Base-by-base conservation (phyloP, 2,113 vertebrate species). In the Coreoperca whiteheadi region DNA sequence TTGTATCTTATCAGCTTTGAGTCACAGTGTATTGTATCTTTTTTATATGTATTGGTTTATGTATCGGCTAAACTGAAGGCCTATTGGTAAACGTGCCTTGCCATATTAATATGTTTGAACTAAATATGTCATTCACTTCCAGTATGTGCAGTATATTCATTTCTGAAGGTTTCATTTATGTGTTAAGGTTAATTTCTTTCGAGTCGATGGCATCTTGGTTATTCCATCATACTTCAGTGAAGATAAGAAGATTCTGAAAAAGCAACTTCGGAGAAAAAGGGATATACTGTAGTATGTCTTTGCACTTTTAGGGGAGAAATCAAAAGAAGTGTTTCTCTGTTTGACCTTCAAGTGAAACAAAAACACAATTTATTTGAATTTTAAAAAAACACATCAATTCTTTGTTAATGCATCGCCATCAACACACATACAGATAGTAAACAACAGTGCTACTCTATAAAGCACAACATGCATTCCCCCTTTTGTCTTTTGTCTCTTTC, bases 401-500 rank as follows among this genome's bases (percentile, higher is more conserved):
- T 86, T 34, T 65, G 53, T 51, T 50, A 65, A 37, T 39, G 28
- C 12, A 54, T 12, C 34, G 15, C 37, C 28, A 53, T 79, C 41
- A 63, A 80, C 71, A 53, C 72, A 77, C 41, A 32, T 18, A 30
- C 80, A 83, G 80, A 66, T 82, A 82, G 73, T 56, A 72, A 79
- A 82, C 57, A 73, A 54, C 20, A 3, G 56, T 68, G 56, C 70
- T 51, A 30, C 74, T 20, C 56, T 51, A 86, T 67, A 60, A 87
- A 84, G 70, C 83, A 53, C 77, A 67, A 51, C 57, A 61, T 0
- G 11, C 46, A 15, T 70, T 71, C 76, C 77, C 82, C 84, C 86
- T 83, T 85, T 87, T 88, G 73, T 89, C 89, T 88, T 89, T 86
- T 87, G 85, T 84, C 71, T 87, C 78, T 84, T 89, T 92, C 78